phyloP scores from a whole-genome alignment of 2,888 invertebrate genomes.

The Dugesia japonica region DNA sequence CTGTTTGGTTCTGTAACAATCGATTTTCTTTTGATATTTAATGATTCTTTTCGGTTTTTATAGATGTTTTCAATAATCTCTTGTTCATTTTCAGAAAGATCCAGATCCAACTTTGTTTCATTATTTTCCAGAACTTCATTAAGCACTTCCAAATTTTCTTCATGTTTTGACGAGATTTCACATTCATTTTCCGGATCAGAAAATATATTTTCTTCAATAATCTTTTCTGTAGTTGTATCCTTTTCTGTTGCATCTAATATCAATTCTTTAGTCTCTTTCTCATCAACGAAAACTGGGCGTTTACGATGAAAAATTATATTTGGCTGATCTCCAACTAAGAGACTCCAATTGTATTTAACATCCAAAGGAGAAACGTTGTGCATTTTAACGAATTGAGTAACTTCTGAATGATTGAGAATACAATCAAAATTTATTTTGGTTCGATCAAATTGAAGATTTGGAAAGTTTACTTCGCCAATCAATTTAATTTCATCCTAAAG shows the following conservation, averaged over 20 bases:
- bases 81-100: background rate
- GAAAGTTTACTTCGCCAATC: constrained; percentile 57
- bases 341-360: constrained; percentile 35
- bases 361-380: constrained; percentile 48
- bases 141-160: background rate
- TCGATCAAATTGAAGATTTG: constrained; percentile 55
- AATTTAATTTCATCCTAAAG: constrained; percentile 55
- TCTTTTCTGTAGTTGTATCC: constrained; percentile 28
- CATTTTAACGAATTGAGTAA: constrained; percentile 49
- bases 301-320: constrained; percentile 34
- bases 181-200: background rate
- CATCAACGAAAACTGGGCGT: background rate
- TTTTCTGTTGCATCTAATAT: constrained; percentile 31
- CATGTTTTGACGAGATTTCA: background rate
- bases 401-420: constrained; percentile 50
- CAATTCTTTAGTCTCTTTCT: background rate
- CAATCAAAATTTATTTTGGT: constrained; percentile 55
- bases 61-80: background rate
- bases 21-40: background rate
- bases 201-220: too few species aligned
- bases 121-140: constrained; percentile 22
- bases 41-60: background rate
- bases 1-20: too few species aligned
- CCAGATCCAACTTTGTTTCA: background rate
- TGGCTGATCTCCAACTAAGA: constrained; percentile 34